Percentiles rank a stretch among this genome's conserved stretches.
Evolutionary conservation across 2,888 invertebrate species (phyloP).

Genomic region (Lingula anatina): DNA sequence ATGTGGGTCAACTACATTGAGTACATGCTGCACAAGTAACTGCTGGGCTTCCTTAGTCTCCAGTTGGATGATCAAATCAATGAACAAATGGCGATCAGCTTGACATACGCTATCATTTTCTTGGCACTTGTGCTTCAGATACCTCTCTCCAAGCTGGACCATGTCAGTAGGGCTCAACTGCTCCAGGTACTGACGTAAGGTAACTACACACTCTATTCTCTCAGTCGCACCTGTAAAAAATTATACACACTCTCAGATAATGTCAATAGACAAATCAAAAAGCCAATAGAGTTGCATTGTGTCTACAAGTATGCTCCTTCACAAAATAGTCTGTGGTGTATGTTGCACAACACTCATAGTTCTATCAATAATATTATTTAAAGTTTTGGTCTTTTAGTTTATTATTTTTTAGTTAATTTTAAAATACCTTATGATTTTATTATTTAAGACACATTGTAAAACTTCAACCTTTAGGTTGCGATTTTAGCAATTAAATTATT

Average conservation of each 20-base stretch:
- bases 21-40: conserved; percentile 15
- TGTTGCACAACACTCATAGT: conserved; percentile 6
- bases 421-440: too few relatives aligned
- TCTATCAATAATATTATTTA: conserved; percentile 14
- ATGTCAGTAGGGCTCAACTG: conserved; percentile 15
- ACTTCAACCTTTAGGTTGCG: too few relatives aligned
- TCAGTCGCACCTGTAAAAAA: conserved; percentile 15
- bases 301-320: too few relatives aligned
- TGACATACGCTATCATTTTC: conserved; percentile 13
- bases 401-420: too few relatives aligned
- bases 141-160: conserved; percentile 7
- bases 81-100: conserved; percentile 17
- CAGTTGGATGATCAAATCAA: conserved; percentile 18
- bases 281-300: too few relatives aligned
- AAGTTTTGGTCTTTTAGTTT: too few relatives aligned
- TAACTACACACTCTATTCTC: conserved; percentile 19
- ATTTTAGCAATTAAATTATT: too few relatives aligned
- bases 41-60: conserved; percentile 17
- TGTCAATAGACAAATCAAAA: too few relatives aligned
- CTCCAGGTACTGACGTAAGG: conserved; percentile 12
- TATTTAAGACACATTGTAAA: too few relatives aligned
- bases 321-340: conserved; percentile 12
- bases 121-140: conserved; percentile 13
- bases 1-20: conserved; percentile 6
- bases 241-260: too few relatives aligned